phyloP scores from a whole-genome alignment of 1,140 invertebrate genomes.

The Brachionus rotundiformis region DNA sequence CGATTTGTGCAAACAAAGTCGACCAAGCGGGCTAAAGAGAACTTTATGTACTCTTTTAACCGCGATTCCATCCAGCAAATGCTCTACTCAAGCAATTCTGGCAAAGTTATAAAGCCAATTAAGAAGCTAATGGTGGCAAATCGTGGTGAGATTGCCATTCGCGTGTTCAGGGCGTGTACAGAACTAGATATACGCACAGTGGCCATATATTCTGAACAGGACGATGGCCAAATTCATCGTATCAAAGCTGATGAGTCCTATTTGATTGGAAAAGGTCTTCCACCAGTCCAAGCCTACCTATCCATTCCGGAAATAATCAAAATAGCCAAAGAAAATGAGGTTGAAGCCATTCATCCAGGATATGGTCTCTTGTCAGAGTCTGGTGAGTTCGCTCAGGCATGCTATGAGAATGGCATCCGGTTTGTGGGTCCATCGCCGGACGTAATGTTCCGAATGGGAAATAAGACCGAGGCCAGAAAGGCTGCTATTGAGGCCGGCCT shows the following conservation, averaged over 20 bases:
- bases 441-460: constrained; percentile 95
- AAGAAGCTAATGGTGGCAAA: constrained; percentile 52
- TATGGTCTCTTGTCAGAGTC: constrained; percentile 97
- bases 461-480: constrained; percentile 85
- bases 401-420: constrained; percentile 83
- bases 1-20: neutral
- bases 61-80: neutral
- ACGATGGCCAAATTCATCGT: constrained; percentile 94
- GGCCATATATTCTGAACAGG: constrained; percentile 96
- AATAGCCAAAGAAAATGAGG: constrained; percentile 89
- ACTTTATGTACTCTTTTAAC: constrained; percentile 1
- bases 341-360: constrained; percentile 97
- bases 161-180: constrained; percentile 94
- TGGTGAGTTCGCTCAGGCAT: constrained; percentile 92
- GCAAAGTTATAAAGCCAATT: constrained; percentile 23
- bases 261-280: constrained; percentile 87
- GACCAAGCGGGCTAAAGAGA: neutral
- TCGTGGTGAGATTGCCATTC: constrained; percentile 87
- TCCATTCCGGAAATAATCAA: constrained; percentile 95
- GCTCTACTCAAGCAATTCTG: neutral
- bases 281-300: constrained; percentile 93
- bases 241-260: constrained; percentile 99
- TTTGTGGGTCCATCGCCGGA: constrained; percentile 93
- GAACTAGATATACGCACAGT: constrained; percentile 91
- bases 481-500: constrained; percentile 63